Percentiles rank a stretch among this genome's conserved stretches.
Conservation (phyloP, 2,797 vertebrate species). For the Gymnoscopelus braueri region DNA sequence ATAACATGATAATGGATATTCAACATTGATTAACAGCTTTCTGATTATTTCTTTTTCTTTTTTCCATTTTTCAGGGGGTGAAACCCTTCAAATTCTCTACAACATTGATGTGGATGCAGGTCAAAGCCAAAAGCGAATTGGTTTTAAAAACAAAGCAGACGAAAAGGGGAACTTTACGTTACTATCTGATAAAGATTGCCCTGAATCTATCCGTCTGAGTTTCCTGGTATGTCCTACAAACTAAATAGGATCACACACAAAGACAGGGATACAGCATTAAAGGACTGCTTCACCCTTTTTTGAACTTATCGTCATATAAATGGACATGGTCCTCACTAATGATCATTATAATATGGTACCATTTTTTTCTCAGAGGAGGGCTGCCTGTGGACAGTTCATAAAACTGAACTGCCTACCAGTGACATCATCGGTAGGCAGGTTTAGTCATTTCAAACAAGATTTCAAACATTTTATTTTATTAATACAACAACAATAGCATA, state of each 20-base stretch:
- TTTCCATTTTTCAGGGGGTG: conserved; percentile 12
- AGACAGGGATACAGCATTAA: no score
- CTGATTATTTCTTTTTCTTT: conserved; percentile 2
- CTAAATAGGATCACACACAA: no score
- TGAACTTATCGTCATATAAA: no score
- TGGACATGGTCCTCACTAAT: no score
- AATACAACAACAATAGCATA: background rate
- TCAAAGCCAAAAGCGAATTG: conserved; percentile 70
- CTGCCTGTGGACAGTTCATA: no score
- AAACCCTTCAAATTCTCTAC: conserved; percentile 53
- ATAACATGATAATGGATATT: background rate
- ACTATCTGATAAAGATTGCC: conserved; percentile 6
- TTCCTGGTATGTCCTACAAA: conserved; percentile 47
- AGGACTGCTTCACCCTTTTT: no score
- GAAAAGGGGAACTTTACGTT: conserved; percentile 1
- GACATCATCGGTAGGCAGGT: no score
- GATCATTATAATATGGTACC: no score
- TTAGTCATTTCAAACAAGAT: no score
- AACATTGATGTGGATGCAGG: conserved; percentile 72
- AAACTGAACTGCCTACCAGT: no score
- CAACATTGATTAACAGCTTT: background rate
- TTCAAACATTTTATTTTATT: no score
- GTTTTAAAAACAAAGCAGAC: conserved; percentile 27
- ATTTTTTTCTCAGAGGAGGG: no score
- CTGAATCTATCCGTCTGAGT: background rate